Conservation (phyloP, 1,140 invertebrate genomes). For the Rhagoletis zephyria region DNA sequence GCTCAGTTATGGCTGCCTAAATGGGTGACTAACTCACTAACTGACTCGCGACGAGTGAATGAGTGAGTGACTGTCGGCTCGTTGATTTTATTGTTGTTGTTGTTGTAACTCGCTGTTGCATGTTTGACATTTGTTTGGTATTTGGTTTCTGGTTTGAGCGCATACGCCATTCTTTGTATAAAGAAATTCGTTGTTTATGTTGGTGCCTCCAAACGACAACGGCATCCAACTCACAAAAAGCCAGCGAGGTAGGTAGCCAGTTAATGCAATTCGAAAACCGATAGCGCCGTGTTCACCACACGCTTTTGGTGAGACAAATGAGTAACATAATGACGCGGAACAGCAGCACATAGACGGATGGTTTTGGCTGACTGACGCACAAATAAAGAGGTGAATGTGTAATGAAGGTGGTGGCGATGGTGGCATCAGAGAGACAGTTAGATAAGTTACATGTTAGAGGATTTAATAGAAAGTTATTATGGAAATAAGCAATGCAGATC, state of each 20-base stretch:
- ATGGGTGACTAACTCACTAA: conserved; percentile 7
- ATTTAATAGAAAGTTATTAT: neutral
- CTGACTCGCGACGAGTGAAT: neutral
- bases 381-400: conserved; percentile 12
- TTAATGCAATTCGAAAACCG: neutral
- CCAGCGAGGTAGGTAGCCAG: neutral
- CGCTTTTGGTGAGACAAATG: conserved; percentile 44
- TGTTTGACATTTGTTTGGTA: conserved; percentile 20
- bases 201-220: neutral
- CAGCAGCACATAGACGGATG: conserved; percentile 51
- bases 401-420: neutral
- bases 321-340: conserved; percentile 34
- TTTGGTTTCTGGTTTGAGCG: neutral
- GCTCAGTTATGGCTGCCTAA: neutral
- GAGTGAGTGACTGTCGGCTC: neutral
- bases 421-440: neutral
- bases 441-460: neutral
- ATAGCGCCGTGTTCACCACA: conserved; percentile 26
- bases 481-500: neutral
- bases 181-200: conserved; percentile 46
- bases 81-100: neutral
- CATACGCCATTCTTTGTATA: neutral
- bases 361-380: conserved; percentile 34
- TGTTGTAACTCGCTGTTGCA: neutral
- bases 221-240: neutral